Percentiles rank a stretch among this genome's conserved stretches.
Evolutionary conservation across 2,888 invertebrate species (phyloP).

Genomic region (Silvanus unidentatus): DNA sequence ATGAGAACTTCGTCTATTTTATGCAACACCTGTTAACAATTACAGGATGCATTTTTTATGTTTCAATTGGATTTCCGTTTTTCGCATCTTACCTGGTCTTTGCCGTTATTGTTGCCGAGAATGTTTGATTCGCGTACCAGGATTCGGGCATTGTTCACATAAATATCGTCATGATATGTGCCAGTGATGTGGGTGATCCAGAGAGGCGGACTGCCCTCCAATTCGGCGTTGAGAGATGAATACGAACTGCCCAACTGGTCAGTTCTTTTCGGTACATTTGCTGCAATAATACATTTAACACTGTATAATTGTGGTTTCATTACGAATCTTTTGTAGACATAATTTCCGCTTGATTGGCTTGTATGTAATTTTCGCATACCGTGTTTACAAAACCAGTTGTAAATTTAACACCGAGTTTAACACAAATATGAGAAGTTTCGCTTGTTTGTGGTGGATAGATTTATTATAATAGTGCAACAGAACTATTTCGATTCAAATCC

Average conservation of each 20-base stretch:
- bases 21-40: slow-evolving; percentile 66
- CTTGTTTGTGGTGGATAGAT: no score
- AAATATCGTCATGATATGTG: slow-evolving; percentile 65
- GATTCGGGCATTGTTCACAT: slow-evolving; percentile 81
- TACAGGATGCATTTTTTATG: slow-evolving; percentile 1
- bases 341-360: no score
- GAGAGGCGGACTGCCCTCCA: slow-evolving; percentile 78
- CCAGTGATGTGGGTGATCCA: slow-evolving; percentile 70
- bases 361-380: no score
- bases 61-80: slow-evolving; percentile 7
- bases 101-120: slow-evolving; percentile 54
- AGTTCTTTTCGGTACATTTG: slow-evolving; percentile 66
- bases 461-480: no score
- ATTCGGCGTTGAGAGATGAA: slow-evolving; percentile 64
- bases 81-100: slow-evolving; percentile 57
- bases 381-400: no score
- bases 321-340: no score
- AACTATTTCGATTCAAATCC: no score
- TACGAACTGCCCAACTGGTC: slow-evolving; percentile 58
- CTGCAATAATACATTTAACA: slow-evolving; percentile 47
- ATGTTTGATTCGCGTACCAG: slow-evolving; percentile 63
- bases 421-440: no score
- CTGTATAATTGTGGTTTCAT: not conserved
- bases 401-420: no score
- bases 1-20: slow-evolving; percentile 82